Base-by-base conservation (phyloP, 1,140 invertebrate genomes). In the Bombus polaris region DNA sequence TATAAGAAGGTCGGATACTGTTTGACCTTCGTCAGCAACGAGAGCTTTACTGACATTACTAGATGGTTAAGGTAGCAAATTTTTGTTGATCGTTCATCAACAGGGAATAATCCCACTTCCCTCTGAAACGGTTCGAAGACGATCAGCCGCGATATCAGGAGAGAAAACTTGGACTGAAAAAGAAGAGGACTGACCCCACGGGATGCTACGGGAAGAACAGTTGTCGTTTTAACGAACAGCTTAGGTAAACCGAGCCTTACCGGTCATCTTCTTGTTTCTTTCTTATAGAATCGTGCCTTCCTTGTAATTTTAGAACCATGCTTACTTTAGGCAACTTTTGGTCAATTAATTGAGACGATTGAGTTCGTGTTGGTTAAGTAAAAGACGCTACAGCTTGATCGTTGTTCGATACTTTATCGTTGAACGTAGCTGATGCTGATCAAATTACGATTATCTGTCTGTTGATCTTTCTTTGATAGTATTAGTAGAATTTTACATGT, bases 21-120 rank as follows among this genome's bases (percentile, higher is more conserved):
- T 75, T 78, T 74, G 78, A 82, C 72, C 70, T 86, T 66, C 62
- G 35, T 57, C 57, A 77, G 72, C 37, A 71, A 85, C 28, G 68
- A 90, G 76, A 90, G 91, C 89, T 93, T 92, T 84, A 94, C 87
- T 93, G 93, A 94, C 89, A 93, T 93, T 94, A 94, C 77, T 93
- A 93, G 92, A 74, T 87, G 83, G 44, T 90, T 93, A 93, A 93
- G 90, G n/a, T 91, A 89, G 86, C n/a, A 84, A 91, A 90, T 89
- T 66, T 91, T 66, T 91, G 59, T 85, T 81, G 75, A 87, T 87
- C 81, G 88, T 91, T 59, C 77, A 25, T 62, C 74, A 79, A 86
- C n/a, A 66, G 68, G 73, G 57, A 79, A 66, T 42, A 73, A 39
- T 37, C 37, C 47, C 32, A 28, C 6, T 35, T 15, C 35, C 47